These are phyloP conservation scores for Hipparchia semele DNA, from an alignment of 2,888 invertebrate species.

Conservation along the genomic window DNA sequence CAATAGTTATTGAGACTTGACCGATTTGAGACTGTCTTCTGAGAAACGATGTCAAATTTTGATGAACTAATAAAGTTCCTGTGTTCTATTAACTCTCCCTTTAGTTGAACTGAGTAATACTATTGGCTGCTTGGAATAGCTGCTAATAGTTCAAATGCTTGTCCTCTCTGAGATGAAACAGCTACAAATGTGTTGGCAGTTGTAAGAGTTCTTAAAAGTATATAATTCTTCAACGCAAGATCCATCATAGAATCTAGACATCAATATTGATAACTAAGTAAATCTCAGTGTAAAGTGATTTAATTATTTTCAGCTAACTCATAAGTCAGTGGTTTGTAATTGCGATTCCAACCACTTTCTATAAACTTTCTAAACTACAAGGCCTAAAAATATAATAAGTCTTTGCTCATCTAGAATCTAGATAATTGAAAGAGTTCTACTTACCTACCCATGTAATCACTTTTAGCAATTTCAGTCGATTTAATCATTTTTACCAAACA, in stretches of 20 bases:
- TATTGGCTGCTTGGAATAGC: too few relatives aligned
- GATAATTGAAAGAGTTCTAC: slow-evolving; percentile 2
- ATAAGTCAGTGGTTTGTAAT: slow-evolving; percentile 9
- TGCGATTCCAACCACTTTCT: slow-evolving; percentile 16
- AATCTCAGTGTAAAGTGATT: background rate
- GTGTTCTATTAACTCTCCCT: too few relatives aligned
- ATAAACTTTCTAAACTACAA: slow-evolving; percentile 21
- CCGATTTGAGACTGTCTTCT: too few relatives aligned
- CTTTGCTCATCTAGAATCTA: slow-evolving; percentile 3
- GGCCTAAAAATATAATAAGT: slow-evolving; percentile 17
- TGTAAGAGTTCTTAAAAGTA: too few relatives aligned
- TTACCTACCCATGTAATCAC: background rate
- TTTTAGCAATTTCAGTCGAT: background rate
- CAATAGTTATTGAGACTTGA: too few relatives aligned
- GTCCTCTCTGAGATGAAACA: too few relatives aligned
- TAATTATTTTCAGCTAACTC: slow-evolving; percentile 8
- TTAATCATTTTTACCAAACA: background rate
- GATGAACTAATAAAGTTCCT: too few relatives aligned
- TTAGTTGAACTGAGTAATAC: too few relatives aligned
- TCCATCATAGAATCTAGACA: background rate
- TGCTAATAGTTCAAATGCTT: too few relatives aligned
- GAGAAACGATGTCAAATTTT: too few relatives aligned
- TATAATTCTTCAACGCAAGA: background rate
- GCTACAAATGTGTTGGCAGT: too few relatives aligned
- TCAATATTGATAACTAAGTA: background rate